Percentiles rank a stretch among this genome's conserved stretches.
Conservation (phyloP, 2,797 vertebrate genomes). For the Spea hammondii region DNA sequence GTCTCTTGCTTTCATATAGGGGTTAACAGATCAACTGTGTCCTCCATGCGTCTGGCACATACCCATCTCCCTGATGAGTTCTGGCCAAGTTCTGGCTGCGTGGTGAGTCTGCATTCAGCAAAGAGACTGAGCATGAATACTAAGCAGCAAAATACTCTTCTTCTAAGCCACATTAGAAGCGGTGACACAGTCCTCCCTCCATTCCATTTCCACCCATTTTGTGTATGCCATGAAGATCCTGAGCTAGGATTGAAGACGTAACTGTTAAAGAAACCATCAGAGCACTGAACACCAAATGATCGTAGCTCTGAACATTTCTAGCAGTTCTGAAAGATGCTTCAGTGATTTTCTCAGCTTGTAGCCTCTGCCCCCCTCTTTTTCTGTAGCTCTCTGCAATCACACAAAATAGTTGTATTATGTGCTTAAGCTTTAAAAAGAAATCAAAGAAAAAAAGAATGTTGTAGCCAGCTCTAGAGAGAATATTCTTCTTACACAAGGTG, state of each 20-base stretch:
- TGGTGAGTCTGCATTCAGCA: slow-evolving; percentile 49
- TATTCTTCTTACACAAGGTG: background rate
- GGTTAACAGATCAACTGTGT: slow-evolving; percentile 43
- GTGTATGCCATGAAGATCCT: slow-evolving; percentile 13
- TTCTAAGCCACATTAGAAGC: slow-evolving; percentile 24
- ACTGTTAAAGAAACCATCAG: slow-evolving; percentile 46
- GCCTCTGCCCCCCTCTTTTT: slow-evolving; percentile 6
- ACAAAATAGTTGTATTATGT: slow-evolving; percentile 18
- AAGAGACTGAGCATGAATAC: slow-evolving; percentile 50
- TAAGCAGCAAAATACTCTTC: slow-evolving; percentile 44
- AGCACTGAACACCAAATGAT: slow-evolving; percentile 34
- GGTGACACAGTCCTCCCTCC: slow-evolving; percentile 23
- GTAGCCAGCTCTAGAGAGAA: background rate
- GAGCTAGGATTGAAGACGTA: slow-evolving; percentile 28
- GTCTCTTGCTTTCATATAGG: slow-evolving; percentile 11
- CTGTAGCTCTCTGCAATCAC: slow-evolving; percentile 22
- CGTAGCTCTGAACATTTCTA: slow-evolving; percentile 34
- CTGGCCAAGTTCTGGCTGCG: slow-evolving; percentile 38
- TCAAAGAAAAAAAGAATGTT: slow-evolving; percentile 4
- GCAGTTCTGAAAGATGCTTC: slow-evolving; percentile 33
- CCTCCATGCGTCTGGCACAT: slow-evolving; percentile 46
- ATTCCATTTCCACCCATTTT: slow-evolving; percentile 3
- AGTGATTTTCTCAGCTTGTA: slow-evolving; percentile 46
- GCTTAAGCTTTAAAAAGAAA: slow-evolving; percentile 10
- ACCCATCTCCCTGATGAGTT: slow-evolving; percentile 44